Percentiles rank a stretch among this genome's conserved stretches.
Conservation (phyloP, 2,888 invertebrate genomes). For the Malthinus seriepunctatus region DNA sequence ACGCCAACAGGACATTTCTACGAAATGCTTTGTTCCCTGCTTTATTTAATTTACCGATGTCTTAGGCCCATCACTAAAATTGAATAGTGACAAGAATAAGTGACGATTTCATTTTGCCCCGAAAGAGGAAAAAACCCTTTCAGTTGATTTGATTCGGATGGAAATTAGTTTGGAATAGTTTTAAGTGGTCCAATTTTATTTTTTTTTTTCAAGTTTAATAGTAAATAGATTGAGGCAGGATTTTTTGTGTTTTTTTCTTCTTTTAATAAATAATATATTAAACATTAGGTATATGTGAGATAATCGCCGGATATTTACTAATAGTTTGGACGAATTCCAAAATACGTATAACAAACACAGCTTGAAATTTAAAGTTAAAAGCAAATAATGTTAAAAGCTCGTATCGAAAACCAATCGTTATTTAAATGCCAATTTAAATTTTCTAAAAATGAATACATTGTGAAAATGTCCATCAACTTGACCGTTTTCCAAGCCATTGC, state of each 20-base stretch:
- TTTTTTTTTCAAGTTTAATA: slow-evolving; percentile 13
- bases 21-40: too few species aligned
- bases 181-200: too few species aligned
- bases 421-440: slow-evolving; percentile 4
- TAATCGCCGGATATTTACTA: slow-evolving; percentile 22
- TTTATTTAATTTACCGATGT: too few species aligned
- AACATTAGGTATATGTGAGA: slow-evolving; percentile 12
- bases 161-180: too few species aligned
- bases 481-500: slow-evolving; percentile 6
- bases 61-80: too few species aligned
- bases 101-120: too few species aligned
- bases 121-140: too few species aligned
- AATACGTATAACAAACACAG: not conserved
- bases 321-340: slow-evolving; percentile 20
- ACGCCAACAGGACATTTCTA: too few species aligned
- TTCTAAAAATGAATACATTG: not conserved
- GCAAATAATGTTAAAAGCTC: not conserved
- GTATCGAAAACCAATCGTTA: not conserved
- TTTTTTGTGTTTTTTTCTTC: slow-evolving; percentile 4
- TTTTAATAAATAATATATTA: too few species aligned
- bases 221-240: slow-evolving; percentile 23
- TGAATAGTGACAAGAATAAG: too few species aligned
- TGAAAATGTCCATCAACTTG: slow-evolving; percentile 6
- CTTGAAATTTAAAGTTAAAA: not conserved
- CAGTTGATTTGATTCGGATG: too few species aligned